Evolutionary conservation across 2,113 vertebrate genomes (phyloP).

Genomic region (Orcinus orca): DNA sequence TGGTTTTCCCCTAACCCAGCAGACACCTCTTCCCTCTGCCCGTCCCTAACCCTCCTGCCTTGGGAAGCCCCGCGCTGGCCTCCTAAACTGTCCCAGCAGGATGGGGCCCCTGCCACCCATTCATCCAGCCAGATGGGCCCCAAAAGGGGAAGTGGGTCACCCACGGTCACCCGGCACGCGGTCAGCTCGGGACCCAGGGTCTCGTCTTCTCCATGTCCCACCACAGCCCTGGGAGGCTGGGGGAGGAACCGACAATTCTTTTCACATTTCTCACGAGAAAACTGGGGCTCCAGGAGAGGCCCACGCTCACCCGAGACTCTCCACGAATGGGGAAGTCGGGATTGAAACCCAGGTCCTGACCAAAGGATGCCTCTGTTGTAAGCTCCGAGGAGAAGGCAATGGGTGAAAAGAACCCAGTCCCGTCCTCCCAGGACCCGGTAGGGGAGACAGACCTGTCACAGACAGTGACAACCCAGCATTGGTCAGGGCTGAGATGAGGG

Average conservation of each 20-base stretch:
- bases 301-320: rapidly evolving
- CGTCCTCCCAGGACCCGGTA: neutral
- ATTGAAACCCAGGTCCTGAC: neutral
- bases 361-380: neutral
- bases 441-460: neutral
- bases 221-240: neutral
- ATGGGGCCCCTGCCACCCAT: neutral
- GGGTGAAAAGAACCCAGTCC: neutral
- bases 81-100: conserved; percentile 46
- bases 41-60: conserved; percentile 48
- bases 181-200: conserved; percentile 13
- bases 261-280: conserved; percentile 9
- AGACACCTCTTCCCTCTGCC: conserved; percentile 63
- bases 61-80: conserved; percentile 56
- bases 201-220: neutral
- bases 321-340: rapidly evolving
- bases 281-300: neutral
- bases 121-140: conserved; percentile 40
- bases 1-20: conserved; percentile 73
- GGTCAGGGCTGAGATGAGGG: neutral
- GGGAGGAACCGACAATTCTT: neutral
- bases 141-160: conserved; percentile 62
- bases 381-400: neutral
- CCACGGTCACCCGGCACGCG: conserved; percentile 30
- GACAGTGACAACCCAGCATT: neutral